Percentiles rank a stretch among this genome's conserved stretches.
phyloP scores from a whole-genome alignment of 2,888 invertebrate genomes.

The Sthenelais limicola region DNA sequence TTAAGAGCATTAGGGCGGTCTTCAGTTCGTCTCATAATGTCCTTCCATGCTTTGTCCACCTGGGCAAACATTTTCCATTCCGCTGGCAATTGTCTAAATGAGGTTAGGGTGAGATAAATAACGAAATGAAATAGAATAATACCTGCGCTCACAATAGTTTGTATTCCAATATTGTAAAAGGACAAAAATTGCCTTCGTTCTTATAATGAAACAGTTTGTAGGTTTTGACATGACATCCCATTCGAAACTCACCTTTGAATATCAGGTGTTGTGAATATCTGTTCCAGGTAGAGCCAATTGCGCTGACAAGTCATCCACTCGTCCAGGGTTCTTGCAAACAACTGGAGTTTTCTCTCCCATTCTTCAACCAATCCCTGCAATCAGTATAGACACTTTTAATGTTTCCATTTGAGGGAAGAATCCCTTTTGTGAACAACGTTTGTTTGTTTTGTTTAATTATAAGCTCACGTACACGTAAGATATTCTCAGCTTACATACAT shows the following conservation, averaged over 20 bases:
- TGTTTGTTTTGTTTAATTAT: too few species aligned
- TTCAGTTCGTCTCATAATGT: constrained; percentile 70
- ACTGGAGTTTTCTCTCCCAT: constrained; percentile 70
- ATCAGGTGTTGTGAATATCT: constrained; percentile 71
- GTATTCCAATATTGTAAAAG: too few species aligned
- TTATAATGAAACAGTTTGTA: background rate
- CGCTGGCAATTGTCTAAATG: constrained; percentile 66
- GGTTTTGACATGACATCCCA: too few species aligned
- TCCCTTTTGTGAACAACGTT: too few species aligned
- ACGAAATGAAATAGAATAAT: too few species aligned
- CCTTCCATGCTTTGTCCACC: constrained; percentile 72
- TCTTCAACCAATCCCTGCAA: constrained; percentile 66
- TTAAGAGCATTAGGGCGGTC: constrained; percentile 71
- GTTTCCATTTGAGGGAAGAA: too few species aligned
- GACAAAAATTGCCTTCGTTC: background rate
- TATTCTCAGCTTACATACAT: too few species aligned
- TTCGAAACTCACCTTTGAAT: constrained; percentile 66
- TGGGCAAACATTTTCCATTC: constrained; percentile 69
- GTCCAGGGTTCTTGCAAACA: constrained; percentile 70
- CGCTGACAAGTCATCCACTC: constrained; percentile 72
- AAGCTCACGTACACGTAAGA: too few species aligned
- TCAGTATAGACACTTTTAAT: too few species aligned
- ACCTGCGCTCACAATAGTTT: too few species aligned
- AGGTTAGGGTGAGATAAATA: too few species aligned
- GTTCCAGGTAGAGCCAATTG: constrained; percentile 72